Base-by-base conservation (phyloP, 2,113 vertebrate species). In the Toxostoma redivivum region DNA sequence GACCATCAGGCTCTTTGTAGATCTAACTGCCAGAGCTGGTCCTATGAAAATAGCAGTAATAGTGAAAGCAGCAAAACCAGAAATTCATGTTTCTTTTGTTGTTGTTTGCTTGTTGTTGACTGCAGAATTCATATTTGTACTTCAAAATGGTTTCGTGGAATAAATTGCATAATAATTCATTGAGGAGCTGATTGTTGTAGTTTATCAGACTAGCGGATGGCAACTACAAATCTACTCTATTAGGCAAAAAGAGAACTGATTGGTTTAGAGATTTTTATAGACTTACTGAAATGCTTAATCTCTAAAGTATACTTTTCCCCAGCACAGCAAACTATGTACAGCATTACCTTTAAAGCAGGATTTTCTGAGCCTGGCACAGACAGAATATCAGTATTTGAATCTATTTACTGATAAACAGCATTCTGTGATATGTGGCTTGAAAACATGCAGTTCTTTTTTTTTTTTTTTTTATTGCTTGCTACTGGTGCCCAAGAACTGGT, bases 331-430 rank as follows among this genome's bases (percentile, higher is more conserved):
- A 50, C 3, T 47, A 58, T 5, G 38, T 42, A 61, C 30, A 71
- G 23, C 33, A 62, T 50, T 77, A 62, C n/a, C 19, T 92, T 47
- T 69, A 57, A 30, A 77, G 45, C 76, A 82, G n/a, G 11, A 74
- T 80, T 95, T n/a, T n/a, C n/a, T 86, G 37, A 92, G 85, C 51
- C 37, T 83, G 62, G 24, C 51, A 86, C 64, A 15, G 56, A 74
- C 19, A 92, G 65, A 95, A 77, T 83, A 44, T 58, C 56, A 72
- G 47, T 65, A 82, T 77, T 96, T 86, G 45, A 84, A 76, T 82
- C 45, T 95, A n/a, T 62, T 94, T 92, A 71, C 38, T 92, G 66
- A 92, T 86, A 95, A 95, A 85, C 10, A 92, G 51, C 67, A 74
- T 86, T 89, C 88, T 90, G 38, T 51, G 94, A 64, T 69, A 92